Base-by-base conservation (phyloP, 2,888 invertebrate species). In the Nemurella pictetii region DNA sequence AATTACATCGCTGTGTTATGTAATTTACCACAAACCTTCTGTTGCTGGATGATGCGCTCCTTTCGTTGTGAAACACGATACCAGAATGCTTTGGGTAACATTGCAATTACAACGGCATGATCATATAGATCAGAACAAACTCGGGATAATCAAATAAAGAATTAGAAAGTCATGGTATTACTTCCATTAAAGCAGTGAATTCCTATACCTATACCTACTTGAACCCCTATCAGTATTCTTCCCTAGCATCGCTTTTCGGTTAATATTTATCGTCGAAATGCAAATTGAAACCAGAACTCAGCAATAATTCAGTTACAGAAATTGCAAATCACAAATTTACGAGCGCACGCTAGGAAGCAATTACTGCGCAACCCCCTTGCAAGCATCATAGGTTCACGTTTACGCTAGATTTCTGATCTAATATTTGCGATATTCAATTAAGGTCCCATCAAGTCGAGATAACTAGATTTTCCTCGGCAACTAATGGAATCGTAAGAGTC, bases 371-470 rank as follows among this genome's bases (percentile, higher is more conserved):
- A 7, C 5, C 55, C 55, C 15, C 55, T 20, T 2, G 55, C 55
- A 55, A 55, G 55, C 55, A 55, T 55, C 55, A 20, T 55, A 2
- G 55, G 55, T 55, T 55, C 55, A 55, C 55, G 55, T 55, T 55
- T 55, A 55, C 55, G 55, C 20, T 55, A 55, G 3, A 55, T 55
- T 55, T 12, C 5, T 55, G 55, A 55, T 55, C 55, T 55, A 55
- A 55, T 55, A 78, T 78, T 78, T 30, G 30, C 78, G 30, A 29
- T 78, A 78, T 78, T 78, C 78, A 78, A 78, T 78, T 78, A 30
- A 27, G 28, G 28, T 27, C 28, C 78, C 30, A 78, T 78, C 78
- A 78, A 30, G 9, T 78, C 30, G 28, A 78, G 78, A 0, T n/a
- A n/a, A 78, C 28, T 27, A 28, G 26, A 78, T 28, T 78, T n/a